Evolutionary conservation across 2,888 invertebrate genomes (phyloP).

Genomic region (Trypoxylon attenuatum): DNA sequence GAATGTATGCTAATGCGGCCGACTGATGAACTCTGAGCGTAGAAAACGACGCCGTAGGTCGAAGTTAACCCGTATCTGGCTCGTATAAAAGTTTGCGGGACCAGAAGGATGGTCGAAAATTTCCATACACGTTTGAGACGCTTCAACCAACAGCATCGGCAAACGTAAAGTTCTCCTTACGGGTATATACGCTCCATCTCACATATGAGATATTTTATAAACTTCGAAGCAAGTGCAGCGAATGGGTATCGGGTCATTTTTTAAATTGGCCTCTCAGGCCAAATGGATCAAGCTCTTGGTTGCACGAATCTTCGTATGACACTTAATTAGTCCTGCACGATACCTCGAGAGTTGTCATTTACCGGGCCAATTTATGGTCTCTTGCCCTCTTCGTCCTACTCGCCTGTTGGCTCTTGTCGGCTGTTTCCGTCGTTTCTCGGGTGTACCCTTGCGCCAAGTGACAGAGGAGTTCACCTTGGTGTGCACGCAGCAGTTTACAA

Average conservation of each 20-base stretch:
- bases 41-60: not conserved
- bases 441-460: conserved; percentile 7
- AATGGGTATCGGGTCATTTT: no score
- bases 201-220: not conserved
- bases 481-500: conserved; percentile 33
- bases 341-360: conserved; percentile 9
- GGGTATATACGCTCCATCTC: conserved; percentile 4
- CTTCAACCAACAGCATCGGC: conserved; percentile 13
- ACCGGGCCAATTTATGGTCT: conserved; percentile 21
- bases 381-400: conserved; percentile 11
- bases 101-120: not conserved
- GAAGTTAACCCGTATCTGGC: not conserved
- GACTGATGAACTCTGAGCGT: conserved; percentile 35
- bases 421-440: not conserved
- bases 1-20: conserved; percentile 45
- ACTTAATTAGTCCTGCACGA: conserved; percentile 1
- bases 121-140: conserved; percentile 6
- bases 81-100: conserved; percentile 15
- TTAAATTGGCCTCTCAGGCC: not conserved
- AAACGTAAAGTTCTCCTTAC: conserved; percentile 21
- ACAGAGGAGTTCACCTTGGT: conserved; percentile 17
- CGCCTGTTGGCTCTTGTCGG: not conserved
- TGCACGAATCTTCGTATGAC: not conserved
- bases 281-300: not conserved
- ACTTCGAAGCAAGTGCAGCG: no score